phyloP scores from a whole-genome alignment of 2,888 invertebrate species.

The Caenorhabditis imperialis region DNA sequence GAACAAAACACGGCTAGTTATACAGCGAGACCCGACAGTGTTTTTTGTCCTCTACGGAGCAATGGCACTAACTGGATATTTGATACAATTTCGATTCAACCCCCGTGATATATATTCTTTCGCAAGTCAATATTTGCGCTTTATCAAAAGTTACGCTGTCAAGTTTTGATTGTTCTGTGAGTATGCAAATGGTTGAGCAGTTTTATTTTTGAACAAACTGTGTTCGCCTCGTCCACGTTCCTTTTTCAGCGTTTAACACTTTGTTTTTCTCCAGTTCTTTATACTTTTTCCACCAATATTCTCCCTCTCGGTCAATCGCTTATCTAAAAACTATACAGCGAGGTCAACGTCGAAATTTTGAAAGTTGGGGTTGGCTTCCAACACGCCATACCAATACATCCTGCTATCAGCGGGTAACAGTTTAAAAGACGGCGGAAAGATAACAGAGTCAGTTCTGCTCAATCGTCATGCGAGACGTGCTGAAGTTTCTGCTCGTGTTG shows the following conservation, averaged over 20 bases:
- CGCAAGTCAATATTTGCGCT: slow-evolving; percentile 44
- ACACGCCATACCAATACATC: slow-evolving; percentile 43
- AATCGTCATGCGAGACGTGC: slow-evolving; percentile 10
- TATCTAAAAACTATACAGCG: no score
- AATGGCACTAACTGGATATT: slow-evolving; percentile 18
- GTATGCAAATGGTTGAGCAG: slow-evolving; percentile 19
- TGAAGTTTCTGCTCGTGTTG: slow-evolving; percentile 23
- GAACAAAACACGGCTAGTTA: no score
- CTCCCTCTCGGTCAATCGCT: no score
- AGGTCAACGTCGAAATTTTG: no score
- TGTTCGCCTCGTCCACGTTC: no score
- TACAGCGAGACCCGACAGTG: no score
- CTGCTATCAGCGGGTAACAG: slow-evolving; percentile 27
- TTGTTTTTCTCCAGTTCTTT: no score
- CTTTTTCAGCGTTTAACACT: no score
- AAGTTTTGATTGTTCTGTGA: slow-evolving; percentile 38
- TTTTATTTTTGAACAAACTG: no score
- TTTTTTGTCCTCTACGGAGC: no score
- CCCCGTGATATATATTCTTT: neutral
- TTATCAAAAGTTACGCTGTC: slow-evolving; percentile 44
- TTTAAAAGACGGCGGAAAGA: slow-evolving; percentile 21
- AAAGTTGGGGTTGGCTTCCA: slow-evolving; percentile 19
- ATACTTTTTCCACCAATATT: slow-evolving; percentile 4
- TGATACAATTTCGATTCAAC: slow-evolving; percentile 24
- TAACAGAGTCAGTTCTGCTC: slow-evolving; percentile 30